phyloP scores from a whole-genome alignment of 2,888 invertebrate genomes.

The Augiades crinisus region DNA sequence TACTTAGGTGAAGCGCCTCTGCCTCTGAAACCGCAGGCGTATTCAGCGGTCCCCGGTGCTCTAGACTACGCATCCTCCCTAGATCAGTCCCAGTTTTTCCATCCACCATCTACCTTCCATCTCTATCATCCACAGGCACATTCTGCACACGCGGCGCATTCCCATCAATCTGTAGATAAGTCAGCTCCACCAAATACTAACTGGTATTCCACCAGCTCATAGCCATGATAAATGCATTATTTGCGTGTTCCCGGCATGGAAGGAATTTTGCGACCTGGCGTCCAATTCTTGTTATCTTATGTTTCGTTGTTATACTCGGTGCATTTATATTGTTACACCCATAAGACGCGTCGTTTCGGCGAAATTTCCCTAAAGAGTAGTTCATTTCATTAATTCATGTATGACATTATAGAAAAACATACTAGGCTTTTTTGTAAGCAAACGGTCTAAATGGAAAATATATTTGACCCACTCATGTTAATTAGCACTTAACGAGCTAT shows the following conservation, averaged over 20 bases:
- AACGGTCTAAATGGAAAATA: no score
- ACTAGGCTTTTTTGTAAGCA: no score
- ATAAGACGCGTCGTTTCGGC: background rate
- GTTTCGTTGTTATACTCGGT: conserved; percentile 12
- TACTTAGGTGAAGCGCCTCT: conserved; percentile 80
- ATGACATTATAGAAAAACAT: no score
- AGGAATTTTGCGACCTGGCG: background rate
- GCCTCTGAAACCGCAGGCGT: conserved; percentile 95
- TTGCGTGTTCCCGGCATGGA: no score
- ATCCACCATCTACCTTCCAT: conserved; percentile 90
- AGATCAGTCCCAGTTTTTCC: conserved; percentile 94
- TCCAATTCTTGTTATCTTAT: conserved; percentile 11
- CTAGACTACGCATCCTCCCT: conserved; percentile 84
- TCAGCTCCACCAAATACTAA: conserved; percentile 86
- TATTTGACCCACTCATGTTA: no score
- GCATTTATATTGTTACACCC: conserved; percentile 16
- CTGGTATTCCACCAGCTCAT: conserved; percentile 91
- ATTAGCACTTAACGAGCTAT: no score
- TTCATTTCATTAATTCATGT: no score
- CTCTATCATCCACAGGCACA: conserved; percentile 88
- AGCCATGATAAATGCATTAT: conserved; percentile 68
- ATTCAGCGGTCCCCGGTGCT: conserved; percentile 87
- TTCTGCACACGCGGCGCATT: conserved; percentile 64
- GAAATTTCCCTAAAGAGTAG: no score
- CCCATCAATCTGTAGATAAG: conserved; percentile 78